Evolutionary conservation across 2,113 vertebrate genomes (phyloP), one percentile per base, ranked within the genome.

Genomic region (Stercorarius parasiticus): DNA sequence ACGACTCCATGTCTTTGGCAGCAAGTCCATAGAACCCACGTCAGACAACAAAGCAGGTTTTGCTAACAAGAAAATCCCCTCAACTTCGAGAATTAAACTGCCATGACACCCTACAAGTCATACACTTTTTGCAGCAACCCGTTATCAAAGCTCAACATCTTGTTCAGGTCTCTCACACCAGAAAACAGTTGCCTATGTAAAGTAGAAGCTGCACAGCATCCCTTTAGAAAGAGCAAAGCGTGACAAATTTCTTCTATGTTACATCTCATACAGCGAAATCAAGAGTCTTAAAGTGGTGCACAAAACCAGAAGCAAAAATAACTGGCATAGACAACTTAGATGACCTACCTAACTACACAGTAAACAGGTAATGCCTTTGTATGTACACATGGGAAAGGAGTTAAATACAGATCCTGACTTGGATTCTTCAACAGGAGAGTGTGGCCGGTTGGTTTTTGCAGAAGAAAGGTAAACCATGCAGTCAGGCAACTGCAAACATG

Each of bases 401-500:
- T 50, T 72, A 74, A 74, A 82, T 64, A 49, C 29, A 55, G 58
- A 78, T 45, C 43, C 42, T 77, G 49, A 38, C 26, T 10, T 38
- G 36, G 42, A 49, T 50, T 40, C n/a, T 65, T 53, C 71, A 88
- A 15, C 26, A 40, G 67, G 12, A 81, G 34, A 38, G 29, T 0
- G 1, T 23, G 40, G 32, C 27, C 4, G 2, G 7, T 15, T 64
- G 4, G 3, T 47, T n/a, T 78, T 59, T 32, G 36, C 32, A 61
- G 20, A 15, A 64, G 55, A 66, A 42, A 15, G 27, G 36, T 11
- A 74, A 82, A 55, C 25, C 2, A 6, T 16, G 26, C 38, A 49
- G 19, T 7, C 8, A 3, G 12, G 50, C 49, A 40, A 20, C 34
- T 29, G 20, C 32, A 64, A 59, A 32, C 1, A 1, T 0, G 0